Conservation (phyloP, 1,140 invertebrate genomes). For the Halictus rubicundus region DNA sequence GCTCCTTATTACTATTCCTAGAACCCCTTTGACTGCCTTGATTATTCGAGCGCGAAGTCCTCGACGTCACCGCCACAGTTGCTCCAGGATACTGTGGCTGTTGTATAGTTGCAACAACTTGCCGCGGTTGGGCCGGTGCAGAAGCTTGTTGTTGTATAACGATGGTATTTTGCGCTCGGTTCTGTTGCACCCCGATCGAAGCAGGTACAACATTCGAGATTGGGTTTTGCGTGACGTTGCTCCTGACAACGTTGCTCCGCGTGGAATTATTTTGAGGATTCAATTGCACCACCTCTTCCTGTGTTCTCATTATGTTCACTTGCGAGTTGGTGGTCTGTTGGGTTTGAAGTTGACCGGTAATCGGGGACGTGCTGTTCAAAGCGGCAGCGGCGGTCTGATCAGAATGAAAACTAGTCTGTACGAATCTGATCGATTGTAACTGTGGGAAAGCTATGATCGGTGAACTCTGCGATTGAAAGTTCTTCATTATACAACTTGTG, state of each 20-base stretch:
- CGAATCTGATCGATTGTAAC: constrained; percentile 76
- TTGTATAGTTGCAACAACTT: constrained; percentile 72
- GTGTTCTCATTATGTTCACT: constrained; percentile 69
- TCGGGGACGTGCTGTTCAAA: constrained; percentile 60
- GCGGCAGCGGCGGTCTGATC: constrained; percentile 64
- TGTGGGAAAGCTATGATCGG: constrained; percentile 77
- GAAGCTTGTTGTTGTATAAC: constrained; percentile 73
- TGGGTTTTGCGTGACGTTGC: constrained; percentile 51
- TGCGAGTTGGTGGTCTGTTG: constrained; percentile 65
- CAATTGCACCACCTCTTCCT: constrained; percentile 72
- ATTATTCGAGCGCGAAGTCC: constrained; percentile 79
- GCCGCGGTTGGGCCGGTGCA: constrained; percentile 67
- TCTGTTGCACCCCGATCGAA: constrained; percentile 64
- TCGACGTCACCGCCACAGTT: constrained; percentile 79
- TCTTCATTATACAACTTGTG: constrained; percentile 74
- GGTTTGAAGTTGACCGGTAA: constrained; percentile 64
- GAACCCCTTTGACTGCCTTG: constrained; percentile 78
- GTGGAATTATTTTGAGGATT: constrained; percentile 61
- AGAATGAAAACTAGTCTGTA: constrained; percentile 77
- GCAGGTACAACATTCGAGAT: constrained; percentile 60
- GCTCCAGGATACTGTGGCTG: constrained; percentile 66
- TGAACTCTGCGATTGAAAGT: constrained; percentile 72
- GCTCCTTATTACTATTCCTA: constrained; percentile 75
- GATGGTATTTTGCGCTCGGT: constrained; percentile 70
- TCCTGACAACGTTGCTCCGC: constrained; percentile 55